Evolutionary conservation across 2,888 invertebrate species (phyloP).

Genomic region (Sthenelais limicola): DNA sequence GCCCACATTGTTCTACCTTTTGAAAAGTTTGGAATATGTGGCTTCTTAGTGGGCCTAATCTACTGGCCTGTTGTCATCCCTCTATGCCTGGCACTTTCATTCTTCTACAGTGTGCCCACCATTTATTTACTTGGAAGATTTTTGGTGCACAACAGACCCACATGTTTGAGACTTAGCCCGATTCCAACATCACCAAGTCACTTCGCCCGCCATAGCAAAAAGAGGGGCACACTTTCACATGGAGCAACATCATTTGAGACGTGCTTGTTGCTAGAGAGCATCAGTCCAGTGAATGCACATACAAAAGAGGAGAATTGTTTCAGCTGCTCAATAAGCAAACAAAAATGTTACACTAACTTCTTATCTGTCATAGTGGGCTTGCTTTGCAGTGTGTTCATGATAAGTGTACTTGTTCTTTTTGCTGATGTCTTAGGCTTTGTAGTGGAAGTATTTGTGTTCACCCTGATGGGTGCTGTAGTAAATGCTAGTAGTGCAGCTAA

Average conservation of each 20-base stretch:
- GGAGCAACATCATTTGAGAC: slow-evolving; percentile 51
- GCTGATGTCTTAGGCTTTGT: slow-evolving; percentile 65
- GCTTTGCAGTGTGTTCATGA: slow-evolving; percentile 44
- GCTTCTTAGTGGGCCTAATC: slow-evolving; percentile 47
- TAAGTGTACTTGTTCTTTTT: slow-evolving; percentile 57
- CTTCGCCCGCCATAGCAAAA: neutral
- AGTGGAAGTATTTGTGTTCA: slow-evolving; percentile 66
- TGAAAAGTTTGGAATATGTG: slow-evolving; percentile 53
- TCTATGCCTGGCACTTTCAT: slow-evolving; percentile 44
- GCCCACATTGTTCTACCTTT: slow-evolving; percentile 53
- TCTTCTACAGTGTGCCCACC: slow-evolving; percentile 52
- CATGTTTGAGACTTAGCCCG: slow-evolving; percentile 40
- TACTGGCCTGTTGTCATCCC: slow-evolving; percentile 53
- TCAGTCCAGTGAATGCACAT: slow-evolving; percentile 47
- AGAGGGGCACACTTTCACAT: slow-evolving; percentile 42
- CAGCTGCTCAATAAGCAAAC: slow-evolving; percentile 35
- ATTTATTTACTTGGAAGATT: slow-evolving; percentile 51
- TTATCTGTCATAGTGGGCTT: slow-evolving; percentile 47
- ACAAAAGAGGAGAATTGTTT: slow-evolving; percentile 15
- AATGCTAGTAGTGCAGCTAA: slow-evolving; percentile 65
- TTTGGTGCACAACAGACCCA: slow-evolving; percentile 46
- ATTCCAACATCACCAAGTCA: slow-evolving; percentile 12
- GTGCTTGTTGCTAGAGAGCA: slow-evolving; percentile 51
- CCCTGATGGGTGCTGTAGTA: slow-evolving; percentile 69
- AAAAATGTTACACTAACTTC: slow-evolving; percentile 28